Evolutionary conservation across 2,888 invertebrate species (phyloP), one percentile per base, ranked within the genome.

Genomic region (Hydropsyche betteni): DNA sequence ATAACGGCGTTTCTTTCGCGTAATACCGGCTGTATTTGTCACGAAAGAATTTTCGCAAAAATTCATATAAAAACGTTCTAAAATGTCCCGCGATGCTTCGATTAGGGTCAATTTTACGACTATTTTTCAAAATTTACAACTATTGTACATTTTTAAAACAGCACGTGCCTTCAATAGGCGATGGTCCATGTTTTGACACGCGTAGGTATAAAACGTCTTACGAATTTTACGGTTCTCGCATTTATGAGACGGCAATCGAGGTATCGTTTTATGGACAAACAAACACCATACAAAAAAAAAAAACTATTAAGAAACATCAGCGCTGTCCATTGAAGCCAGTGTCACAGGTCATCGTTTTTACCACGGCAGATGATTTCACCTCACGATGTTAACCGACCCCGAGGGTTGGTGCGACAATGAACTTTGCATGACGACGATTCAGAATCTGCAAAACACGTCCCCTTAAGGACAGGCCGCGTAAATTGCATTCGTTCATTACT

Each of bases 321-420:
- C 61, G 33, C 33, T 10, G 61, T 16, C 61, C 33, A 61, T 61
- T 24, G 61, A 33, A 68, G 74, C 36, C 33, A 5, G 52, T 14
- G 44, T 68, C 74, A 53, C 24, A 74, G 74, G 68, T 74, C 68
- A 74, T 51, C 68, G 68, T 10, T 68, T 74, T 68, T 68, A n/a
- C 74, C 53, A 53, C 58, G n/a, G n/a, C n/a, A n/a, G 69, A 69
- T 50, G 52, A 69, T 69, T 69, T 10, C 44, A 10, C 44, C 44
- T 44, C 44, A 8, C 7, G 44, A 44, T 2, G 24, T 44, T 4
- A 44, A 2, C 44, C 44, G 24, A 24, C 10, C 44, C 10, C 44
- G 44, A 8, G 44, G 44, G 44, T 44, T 44, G 7, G 44, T 70
- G 70, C 70, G 70, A 70, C 75, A 75, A 75, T 75, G 75, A 75